A percentile compares a stretch with the other conserved stretches of the same genome.
These are phyloP conservation scores for Scartelaos histophorus DNA, from an alignment of 2,113 vertebrate genomes.

Conservation along the genomic window DNA sequence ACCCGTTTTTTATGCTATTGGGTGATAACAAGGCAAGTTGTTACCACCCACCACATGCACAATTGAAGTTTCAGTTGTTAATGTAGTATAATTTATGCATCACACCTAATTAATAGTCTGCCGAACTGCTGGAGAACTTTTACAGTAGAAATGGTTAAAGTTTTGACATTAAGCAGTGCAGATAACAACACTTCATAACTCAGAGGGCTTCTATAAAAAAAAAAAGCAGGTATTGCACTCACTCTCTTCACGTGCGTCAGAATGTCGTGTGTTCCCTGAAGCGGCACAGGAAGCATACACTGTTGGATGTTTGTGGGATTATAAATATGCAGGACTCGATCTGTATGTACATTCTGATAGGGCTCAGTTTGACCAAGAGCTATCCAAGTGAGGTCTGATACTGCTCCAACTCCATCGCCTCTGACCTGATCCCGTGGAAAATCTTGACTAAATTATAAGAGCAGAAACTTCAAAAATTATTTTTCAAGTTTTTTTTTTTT, in stretches of 20 bases:
- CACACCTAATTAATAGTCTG: background rate
- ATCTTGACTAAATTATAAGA: background rate
- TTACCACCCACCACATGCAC: background rate
- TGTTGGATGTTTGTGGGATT: constrained; percentile 8
- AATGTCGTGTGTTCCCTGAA: constrained; percentile 8
- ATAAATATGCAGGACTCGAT: constrained; percentile 37
- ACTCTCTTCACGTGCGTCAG: background rate
- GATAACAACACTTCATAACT: background rate
- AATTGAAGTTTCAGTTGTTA: background rate
- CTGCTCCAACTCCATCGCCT: constrained; percentile 51
- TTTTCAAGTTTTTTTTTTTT: background rate
- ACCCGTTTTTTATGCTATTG: too few relatives aligned
- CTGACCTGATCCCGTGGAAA: constrained; percentile 32
- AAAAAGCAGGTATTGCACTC: background rate
- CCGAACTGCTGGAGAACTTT: background rate
- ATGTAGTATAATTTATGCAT: background rate
- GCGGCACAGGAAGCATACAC: background rate
- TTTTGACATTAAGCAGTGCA: constrained; percentile 18
- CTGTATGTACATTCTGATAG: background rate
- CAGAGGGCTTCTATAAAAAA: background rate
- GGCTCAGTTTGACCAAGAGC: constrained; percentile 22
- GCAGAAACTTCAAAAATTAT: background rate
- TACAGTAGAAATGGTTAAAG: background rate
- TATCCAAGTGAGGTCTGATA: constrained; percentile 41
- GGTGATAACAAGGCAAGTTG: too few relatives aligned